Evolutionary conservation across 2,888 invertebrate species (phyloP), one percentile per base, ranked within the genome.

Genomic region (Crioceris asparagi): DNA sequence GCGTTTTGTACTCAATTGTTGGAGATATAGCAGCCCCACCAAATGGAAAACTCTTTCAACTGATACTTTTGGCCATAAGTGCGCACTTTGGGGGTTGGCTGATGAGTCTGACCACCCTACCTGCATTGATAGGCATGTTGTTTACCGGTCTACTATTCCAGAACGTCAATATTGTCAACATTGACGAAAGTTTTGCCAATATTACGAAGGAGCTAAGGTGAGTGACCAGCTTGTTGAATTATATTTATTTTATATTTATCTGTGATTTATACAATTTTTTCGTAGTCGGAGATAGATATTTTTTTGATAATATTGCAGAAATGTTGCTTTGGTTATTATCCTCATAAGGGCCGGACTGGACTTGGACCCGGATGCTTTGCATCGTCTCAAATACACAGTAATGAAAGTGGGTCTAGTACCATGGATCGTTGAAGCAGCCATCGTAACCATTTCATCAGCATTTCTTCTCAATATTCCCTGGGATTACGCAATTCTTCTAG

Each of bases 261-360:
- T n/a, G n/a, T n/a, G n/a, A n/a, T n/a, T n/a, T n/a, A n/a, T n/a
- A n/a, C n/a, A n/a, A n/a, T n/a, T n/a, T n/a, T n/a, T n/a, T n/a
- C n/a, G n/a, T n/a, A n/a, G n/a, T n/a, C n/a, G n/a, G n/a, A n/a
- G n/a, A n/a, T n/a, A n/a, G n/a, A n/a, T n/a, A 18, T 17, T 3
- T 11, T 29, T 16, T 21, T 38, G 32, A 29, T 14, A 47, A 46
- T 44, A 42, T 72, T 74, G 31, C 70, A 88, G 94, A 59, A 85
- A 85, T 72, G 76, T 90, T 37, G 92, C 94, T 12, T 68, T 96
- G 55, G 88, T 90, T 7, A 85, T 94, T 43, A 93, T 96, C 51
- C 70, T 96, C 51, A 86, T 84, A 31, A 72, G 94, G 61, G 96
- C 94, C 40, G 96, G 96, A 14, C 70, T 96, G 52, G 93, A 93